Conservation (phyloP, 1,140 invertebrate genomes). For the Lasioglossum albipes region DNA sequence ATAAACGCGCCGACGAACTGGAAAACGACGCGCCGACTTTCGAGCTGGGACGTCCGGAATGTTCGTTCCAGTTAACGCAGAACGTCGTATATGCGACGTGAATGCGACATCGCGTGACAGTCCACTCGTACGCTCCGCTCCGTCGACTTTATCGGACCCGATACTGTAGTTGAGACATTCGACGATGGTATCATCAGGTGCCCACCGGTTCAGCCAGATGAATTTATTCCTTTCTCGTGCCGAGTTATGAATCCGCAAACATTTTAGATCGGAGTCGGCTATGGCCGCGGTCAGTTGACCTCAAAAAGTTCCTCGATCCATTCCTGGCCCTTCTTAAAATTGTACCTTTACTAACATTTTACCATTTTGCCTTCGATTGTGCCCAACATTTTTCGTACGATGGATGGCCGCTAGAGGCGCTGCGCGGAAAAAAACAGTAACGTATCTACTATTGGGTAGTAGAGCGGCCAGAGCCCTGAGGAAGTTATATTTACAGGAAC, state of each 20-base stretch:
- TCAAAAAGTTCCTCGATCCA: no score
- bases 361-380: no score
- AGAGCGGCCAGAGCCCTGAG: no score
- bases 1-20: conserved; percentile 62
- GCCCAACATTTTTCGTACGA: no score
- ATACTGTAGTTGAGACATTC: conserved; percentile 46
- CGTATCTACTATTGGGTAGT: no score
- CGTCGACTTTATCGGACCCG: conserved; percentile 60
- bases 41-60: conserved; percentile 48
- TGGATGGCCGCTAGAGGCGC: no score
- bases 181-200: conserved; percentile 54
- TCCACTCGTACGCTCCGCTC: conserved; percentile 56
- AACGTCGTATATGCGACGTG: conserved; percentile 59
- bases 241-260: background rate
- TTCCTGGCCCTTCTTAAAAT: no score
- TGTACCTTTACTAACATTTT: no score
- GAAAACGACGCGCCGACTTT: conserved; percentile 56
- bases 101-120: conserved; percentile 64
- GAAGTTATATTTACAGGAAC: no score
- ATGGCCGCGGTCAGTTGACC: no score
- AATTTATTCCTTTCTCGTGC: conserved; percentile 17
- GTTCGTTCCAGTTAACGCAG: conserved; percentile 61
- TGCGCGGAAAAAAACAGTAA: no score
- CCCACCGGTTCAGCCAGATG: conserved; percentile 11
- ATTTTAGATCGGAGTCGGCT: no score